Percentiles rank a stretch among this genome's conserved stretches.
These are phyloP conservation scores for Felis catus DNA, from an alignment of 2,113 vertebrate genomes.

Conservation along the genomic window F.catus_Fca126_mat1.0 CM031424.1:41798001-41798500, in stretches of 20 bases:
- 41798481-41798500: constrained; percentile 55
- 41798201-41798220: neutral
- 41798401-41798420: neutral
- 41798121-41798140: constrained; percentile 34
- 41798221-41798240: neutral
- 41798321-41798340: neutral
- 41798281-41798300: neutral
- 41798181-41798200: neutral
- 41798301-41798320: neutral
- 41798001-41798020: constrained; percentile 48
- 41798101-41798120: constrained; percentile 8
- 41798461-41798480: neutral
- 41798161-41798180: neutral
- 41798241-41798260: neutral
- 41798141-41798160: neutral
- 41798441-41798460: constrained; percentile 20
- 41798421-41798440: neutral
- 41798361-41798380: neutral
- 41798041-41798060: constrained; percentile 56
- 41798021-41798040: constrained; percentile 25
- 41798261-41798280: neutral
- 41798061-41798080: constrained; percentile 58
- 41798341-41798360: neutral
- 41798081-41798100: neutral
- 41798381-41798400: neutral